Percentiles rank a stretch among this genome's conserved stretches.
Evolutionary conservation across 2,113 vertebrate species (phyloP).

Genomic region (Apteryx mantelli): DNA sequence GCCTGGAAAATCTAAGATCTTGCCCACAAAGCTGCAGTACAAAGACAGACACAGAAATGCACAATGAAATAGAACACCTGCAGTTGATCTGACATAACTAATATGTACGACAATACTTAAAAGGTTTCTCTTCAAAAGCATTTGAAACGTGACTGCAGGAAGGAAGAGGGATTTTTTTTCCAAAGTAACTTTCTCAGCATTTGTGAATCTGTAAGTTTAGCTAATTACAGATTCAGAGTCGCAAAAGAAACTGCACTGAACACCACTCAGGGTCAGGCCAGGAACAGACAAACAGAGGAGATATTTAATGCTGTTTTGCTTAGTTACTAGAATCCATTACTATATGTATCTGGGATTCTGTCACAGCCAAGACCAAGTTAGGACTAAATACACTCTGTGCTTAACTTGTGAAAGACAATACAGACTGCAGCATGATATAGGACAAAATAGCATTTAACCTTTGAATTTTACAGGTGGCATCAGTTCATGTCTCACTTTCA

Average conservation of each 20-base stretch:
- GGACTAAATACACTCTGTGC: slow-evolving; percentile 2
- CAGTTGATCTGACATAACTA: fast-evolving
- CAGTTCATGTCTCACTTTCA: not conserved
- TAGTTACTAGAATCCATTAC: not conserved
- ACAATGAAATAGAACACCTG: fast-evolving
- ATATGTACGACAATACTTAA: fast-evolving
- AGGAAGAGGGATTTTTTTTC: not conserved
- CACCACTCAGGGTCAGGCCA: not conserved
- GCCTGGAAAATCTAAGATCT: not conserved
- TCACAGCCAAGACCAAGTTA: not conserved
- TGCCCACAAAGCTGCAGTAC: not conserved
- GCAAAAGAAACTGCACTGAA: not conserved
- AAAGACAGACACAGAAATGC: fast-evolving
- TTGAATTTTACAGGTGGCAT: not conserved
- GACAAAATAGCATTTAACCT: not conserved
- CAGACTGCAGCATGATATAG: not conserved
- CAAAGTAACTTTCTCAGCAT: slow-evolving; percentile 21
- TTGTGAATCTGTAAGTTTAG: slow-evolving; percentile 21
- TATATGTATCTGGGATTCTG: not conserved
- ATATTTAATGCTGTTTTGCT: slow-evolving; percentile 8
- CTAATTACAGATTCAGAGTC: not conserved
- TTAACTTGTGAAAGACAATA: not conserved
- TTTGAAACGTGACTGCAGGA: not conserved
- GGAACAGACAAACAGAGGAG: not conserved
- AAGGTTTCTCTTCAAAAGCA: not conserved